Evolutionary conservation across 2,797 vertebrate genomes (phyloP).

Genomic region (Chaetophractus vellerosus): DNA sequence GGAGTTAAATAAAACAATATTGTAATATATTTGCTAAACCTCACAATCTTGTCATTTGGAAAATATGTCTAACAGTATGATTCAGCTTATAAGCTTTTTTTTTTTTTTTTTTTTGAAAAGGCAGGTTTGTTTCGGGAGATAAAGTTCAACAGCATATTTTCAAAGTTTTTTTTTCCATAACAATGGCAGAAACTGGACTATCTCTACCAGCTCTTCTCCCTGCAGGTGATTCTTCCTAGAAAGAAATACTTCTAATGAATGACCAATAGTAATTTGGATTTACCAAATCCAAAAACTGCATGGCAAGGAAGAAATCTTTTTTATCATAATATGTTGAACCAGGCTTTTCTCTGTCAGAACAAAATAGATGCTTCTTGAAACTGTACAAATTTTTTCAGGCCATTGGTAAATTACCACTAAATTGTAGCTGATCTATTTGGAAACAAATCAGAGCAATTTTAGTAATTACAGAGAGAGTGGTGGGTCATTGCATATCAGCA

Average conservation of each 20-base stretch:
- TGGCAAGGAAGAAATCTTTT: neutral
- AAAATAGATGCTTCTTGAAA: constrained; percentile 19
- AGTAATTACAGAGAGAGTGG: constrained; percentile 16
- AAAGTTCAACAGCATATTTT: neutral
- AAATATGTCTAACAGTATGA: neutral
- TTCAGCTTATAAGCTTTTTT: neutral
- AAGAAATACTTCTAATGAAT: neutral
- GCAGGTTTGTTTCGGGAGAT: neutral
- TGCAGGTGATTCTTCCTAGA: neutral
- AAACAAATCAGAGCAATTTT: constrained; percentile 55
- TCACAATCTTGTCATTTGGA: neutral
- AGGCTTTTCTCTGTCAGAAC: neutral
- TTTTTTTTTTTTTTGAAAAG: neutral
- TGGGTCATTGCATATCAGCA: neutral
- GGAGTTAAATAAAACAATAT: neutral
- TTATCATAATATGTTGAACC: neutral
- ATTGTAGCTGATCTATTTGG: constrained; percentile 14
- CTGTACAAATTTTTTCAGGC: neutral
- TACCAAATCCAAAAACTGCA: neutral
- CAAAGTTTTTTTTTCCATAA: neutral
- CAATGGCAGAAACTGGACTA: neutral
- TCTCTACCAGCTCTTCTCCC: neutral
- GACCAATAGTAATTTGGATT: neutral
- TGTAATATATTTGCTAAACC: neutral
- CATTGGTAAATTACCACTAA: constrained; percentile 20